Evolutionary conservation across 2,797 vertebrate species (phyloP).

Genomic region (Paratrypauchen microcephalus): DNA sequence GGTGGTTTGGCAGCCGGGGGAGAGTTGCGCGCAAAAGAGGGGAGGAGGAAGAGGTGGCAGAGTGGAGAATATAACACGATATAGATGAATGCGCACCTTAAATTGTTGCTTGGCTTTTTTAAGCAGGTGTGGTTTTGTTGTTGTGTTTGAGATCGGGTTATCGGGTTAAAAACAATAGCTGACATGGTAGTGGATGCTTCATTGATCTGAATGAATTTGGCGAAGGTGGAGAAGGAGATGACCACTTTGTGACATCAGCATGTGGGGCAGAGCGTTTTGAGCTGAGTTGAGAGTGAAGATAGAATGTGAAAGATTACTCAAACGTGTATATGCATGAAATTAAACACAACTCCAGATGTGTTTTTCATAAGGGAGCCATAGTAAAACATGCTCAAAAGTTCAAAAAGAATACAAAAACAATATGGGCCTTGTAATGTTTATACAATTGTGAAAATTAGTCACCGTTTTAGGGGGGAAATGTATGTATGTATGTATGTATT

Average conservation of each 20-base stretch:
- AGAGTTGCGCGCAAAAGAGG: neutral
- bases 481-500: too few relatives aligned
- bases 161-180: neutral
- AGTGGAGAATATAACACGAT: slow-evolving; percentile 62
- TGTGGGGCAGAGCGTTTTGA: neutral
- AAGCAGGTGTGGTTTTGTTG: neutral
- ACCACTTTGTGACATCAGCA: neutral
- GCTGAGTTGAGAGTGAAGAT: neutral
- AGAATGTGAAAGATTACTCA: neutral
- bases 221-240: neutral
- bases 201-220: neutral
- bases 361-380: neutral
- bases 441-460: too few relatives aligned
- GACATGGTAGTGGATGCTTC: neutral
- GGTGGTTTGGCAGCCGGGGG: slow-evolving; percentile 23
- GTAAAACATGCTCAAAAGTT: neutral
- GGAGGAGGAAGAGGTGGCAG: slow-evolving; percentile 1
- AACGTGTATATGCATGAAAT: neutral
- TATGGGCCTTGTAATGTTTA: too few relatives aligned
- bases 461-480: too few relatives aligned
- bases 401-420: too few relatives aligned
- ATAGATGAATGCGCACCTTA: slow-evolving; percentile 49
- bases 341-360: neutral
- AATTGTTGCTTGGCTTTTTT: slow-evolving; percentile 71
- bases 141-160: neutral